phyloP scores from a whole-genome alignment of 2,888 invertebrate genomes.

The Periphyllus acericola region DNA sequence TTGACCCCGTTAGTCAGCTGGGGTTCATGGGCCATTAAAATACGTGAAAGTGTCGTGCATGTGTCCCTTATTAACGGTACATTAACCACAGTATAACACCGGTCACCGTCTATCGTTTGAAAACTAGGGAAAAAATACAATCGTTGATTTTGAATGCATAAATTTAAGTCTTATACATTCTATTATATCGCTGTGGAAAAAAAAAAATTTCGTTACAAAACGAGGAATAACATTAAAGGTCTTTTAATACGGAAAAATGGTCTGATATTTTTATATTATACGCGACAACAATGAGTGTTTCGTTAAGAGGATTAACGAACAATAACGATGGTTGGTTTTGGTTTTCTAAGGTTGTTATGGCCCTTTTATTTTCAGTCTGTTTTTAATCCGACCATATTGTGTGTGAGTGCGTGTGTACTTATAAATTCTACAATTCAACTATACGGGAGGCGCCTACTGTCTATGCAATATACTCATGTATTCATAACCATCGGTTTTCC shows the following conservation, averaged over 20 bases:
- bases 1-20: slow-evolving; percentile 46
- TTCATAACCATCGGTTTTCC: slow-evolving; percentile 14
- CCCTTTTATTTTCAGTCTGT: slow-evolving; percentile 14
- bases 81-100: slow-evolving; percentile 47
- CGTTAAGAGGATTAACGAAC: slow-evolving; percentile 59
- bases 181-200: slow-evolving; percentile 16
- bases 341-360: slow-evolving; percentile 41
- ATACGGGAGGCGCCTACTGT: background rate
- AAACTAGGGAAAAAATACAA: slow-evolving; percentile 27
- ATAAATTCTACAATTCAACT: too few species aligned
- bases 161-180: slow-evolving; percentile 34
- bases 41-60: slow-evolving; percentile 49
- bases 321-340: slow-evolving; percentile 42
- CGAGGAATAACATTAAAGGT: slow-evolving; percentile 22
- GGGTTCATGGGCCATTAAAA: slow-evolving; percentile 49
- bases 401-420: slow-evolving; percentile 2
- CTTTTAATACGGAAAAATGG: slow-evolving; percentile 51
- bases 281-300: slow-evolving; percentile 41
- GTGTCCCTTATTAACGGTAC: slow-evolving; percentile 62
- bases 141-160: slow-evolving; percentile 48
- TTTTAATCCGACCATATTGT: slow-evolving; percentile 24
- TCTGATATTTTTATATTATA: slow-evolving; percentile 12
- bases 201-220: slow-evolving; percentile 33
- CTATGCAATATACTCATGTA: background rate
- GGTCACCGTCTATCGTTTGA: slow-evolving; percentile 24